Conservation (phyloP, 2,797 vertebrate species). For the Amphiprion clarkii region DNA sequence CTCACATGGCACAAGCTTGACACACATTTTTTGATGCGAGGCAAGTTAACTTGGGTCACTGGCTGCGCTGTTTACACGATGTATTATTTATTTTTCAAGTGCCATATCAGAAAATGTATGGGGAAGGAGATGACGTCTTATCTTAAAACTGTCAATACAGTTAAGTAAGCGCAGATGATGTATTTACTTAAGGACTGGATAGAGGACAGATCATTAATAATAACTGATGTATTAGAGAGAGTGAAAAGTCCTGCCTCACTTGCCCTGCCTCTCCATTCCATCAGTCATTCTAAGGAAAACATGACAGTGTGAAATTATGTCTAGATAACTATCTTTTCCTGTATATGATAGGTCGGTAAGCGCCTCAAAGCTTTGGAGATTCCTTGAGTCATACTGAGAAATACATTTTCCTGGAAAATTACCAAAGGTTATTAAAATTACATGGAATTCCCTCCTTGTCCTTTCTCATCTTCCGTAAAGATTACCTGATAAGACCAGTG, state of each 20-base stretch:
- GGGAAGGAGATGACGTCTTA: neutral
- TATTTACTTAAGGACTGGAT: neutral
- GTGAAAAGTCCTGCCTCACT: neutral
- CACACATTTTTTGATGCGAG: constrained; percentile 12
- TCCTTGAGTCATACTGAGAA: neutral
- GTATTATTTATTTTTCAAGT: neutral
- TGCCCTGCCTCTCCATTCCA: no score
- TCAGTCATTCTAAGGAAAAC: neutral
- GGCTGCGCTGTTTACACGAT: constrained; percentile 10
- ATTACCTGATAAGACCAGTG: neutral
- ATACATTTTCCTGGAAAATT: neutral
- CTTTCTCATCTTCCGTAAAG: neutral
- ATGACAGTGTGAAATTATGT: no score
- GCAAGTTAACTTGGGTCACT: constrained; percentile 2
- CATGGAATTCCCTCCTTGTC: neutral
- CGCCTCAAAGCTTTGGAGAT: neutral
- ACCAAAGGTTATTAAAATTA: neutral
- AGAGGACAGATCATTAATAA: neutral
- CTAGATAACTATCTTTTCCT: neutral
- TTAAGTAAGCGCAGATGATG: neutral
- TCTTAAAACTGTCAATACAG: neutral
- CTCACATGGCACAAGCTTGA: constrained; percentile 7
- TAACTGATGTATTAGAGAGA: neutral
- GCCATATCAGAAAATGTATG: neutral
- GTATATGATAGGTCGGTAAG: neutral